Evolutionary conservation across 2,797 vertebrate species (phyloP).

Genomic region (Pseudochromis fuscus): DNA sequence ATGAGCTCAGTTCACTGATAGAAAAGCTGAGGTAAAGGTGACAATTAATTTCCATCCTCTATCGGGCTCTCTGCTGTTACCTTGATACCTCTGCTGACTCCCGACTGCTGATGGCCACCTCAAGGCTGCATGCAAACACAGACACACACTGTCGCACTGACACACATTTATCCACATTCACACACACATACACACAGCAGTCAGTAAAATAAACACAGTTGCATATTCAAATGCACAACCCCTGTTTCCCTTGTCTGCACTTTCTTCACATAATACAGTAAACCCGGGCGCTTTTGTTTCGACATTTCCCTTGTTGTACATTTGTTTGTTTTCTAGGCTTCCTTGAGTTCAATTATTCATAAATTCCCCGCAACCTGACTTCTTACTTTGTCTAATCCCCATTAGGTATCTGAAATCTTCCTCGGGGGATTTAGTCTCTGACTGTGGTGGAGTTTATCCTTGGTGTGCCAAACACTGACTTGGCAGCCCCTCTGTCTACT

Average conservation of each 20-base stretch:
- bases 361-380: slow-evolving; percentile 50
- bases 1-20: slow-evolving; percentile 48
- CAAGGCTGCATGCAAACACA: slow-evolving; percentile 23
- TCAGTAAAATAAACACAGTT: slow-evolving; percentile 23
- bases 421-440: slow-evolving; percentile 63
- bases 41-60: slow-evolving; percentile 41
- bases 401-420: slow-evolving; percentile 70
- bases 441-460: slow-evolving; percentile 70
- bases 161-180: neutral
- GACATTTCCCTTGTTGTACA: slow-evolving; percentile 44
- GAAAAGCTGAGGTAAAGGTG: slow-evolving; percentile 48
- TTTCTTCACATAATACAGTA: slow-evolving; percentile 34
- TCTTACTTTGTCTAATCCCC: slow-evolving; percentile 68
- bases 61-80: slow-evolving; percentile 34
- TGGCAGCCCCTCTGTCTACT: slow-evolving; percentile 65
- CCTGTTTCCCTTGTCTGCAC: slow-evolving; percentile 1
- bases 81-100: slow-evolving; percentile 51
- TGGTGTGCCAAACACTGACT: slow-evolving; percentile 69
- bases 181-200: neutral
- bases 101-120: slow-evolving; percentile 40
- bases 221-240: slow-evolving; percentile 18
- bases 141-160: slow-evolving; percentile 4
- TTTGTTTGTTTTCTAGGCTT: slow-evolving; percentile 58
- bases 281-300: slow-evolving; percentile 53
- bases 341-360: slow-evolving; percentile 63